Evolutionary conservation across 2,888 invertebrate genomes (phyloP).

Genomic region (Tupiocoris notatus): DNA sequence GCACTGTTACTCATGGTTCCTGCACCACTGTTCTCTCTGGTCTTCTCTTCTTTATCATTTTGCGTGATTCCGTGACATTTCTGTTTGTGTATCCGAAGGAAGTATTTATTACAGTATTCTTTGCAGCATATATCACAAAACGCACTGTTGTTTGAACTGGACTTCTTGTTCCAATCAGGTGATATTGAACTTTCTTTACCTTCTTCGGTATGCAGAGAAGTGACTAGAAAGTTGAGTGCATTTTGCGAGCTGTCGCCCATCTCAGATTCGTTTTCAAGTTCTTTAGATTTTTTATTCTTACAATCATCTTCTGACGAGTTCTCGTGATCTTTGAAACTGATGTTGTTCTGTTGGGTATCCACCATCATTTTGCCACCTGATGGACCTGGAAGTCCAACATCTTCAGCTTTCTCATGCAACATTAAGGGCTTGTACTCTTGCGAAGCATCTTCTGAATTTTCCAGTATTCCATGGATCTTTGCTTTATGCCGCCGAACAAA

Average conservation of each 20-base stretch:
- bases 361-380: slow-evolving; percentile 22
- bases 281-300: slow-evolving; percentile 40
- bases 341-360: neutral
- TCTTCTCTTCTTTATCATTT: slow-evolving; percentile 53
- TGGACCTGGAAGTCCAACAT: slow-evolving; percentile 43
- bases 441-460: slow-evolving; percentile 43
- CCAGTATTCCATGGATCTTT: slow-evolving; percentile 80
- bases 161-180: slow-evolving; percentile 41
- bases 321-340: slow-evolving; percentile 29
- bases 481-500: slow-evolving; percentile 89
- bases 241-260: slow-evolving; percentile 42
- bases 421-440: slow-evolving; percentile 47
- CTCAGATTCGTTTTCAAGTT: slow-evolving; percentile 43
- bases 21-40: slow-evolving; percentile 27
- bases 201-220: slow-evolving; percentile 46
- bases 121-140: slow-evolving; percentile 91
- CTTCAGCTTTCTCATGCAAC: slow-evolving; percentile 39
- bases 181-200: slow-evolving; percentile 44
- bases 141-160: slow-evolving; percentile 60
- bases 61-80: slow-evolving; percentile 79
- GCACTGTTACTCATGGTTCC: slow-evolving; percentile 10
- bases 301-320: slow-evolving; percentile 40
- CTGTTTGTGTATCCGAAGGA: slow-evolving; percentile 85
- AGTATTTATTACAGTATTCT: slow-evolving; percentile 90
- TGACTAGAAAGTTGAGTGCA: slow-evolving; percentile 39